Percentiles rank a stretch among this genome's conserved stretches.
These are phyloP conservation scores for Dinocampus coccinellae DNA, from an alignment of 2,888 invertebrate species.

Conservation along the genomic window DNA sequence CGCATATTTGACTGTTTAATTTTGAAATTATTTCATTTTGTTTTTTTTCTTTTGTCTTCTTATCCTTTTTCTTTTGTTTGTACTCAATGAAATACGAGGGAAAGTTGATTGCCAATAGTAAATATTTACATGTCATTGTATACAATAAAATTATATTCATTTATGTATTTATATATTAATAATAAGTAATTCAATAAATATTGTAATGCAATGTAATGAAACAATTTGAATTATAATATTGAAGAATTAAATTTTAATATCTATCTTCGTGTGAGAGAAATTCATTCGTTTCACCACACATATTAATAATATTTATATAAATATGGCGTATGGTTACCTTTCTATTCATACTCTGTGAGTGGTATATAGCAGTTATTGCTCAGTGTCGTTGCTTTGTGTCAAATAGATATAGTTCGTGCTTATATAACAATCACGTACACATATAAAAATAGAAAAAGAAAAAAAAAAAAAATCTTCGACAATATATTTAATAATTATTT, in stretches of 20 bases:
- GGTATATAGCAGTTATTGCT: neutral
- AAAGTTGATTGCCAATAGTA: conserved; percentile 23
- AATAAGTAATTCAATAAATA: neutral
- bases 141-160: conserved; percentile 20
- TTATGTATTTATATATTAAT: neutral
- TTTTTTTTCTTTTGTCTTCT: too few species aligned
- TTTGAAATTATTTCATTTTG: too few species aligned
- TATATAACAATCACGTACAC: neutral
- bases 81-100: conserved; percentile 27
- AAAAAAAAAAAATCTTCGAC: neutral
- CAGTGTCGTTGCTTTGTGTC: neutral
- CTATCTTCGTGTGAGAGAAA: neutral
- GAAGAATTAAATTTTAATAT: neutral
- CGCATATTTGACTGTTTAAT: too few species aligned
- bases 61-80: conserved; percentile 28
- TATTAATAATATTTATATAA: neutral
- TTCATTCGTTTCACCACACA: neutral
- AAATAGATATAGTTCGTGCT: neutral
- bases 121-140: conserved; percentile 9
- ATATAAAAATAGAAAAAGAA: neutral
- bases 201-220: neutral
- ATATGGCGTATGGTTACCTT: neutral
- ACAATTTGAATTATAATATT: neutral
- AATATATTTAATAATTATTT: neutral
- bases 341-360: conserved; percentile 1